Evolutionary conservation across 2,888 invertebrate species (phyloP).

Genomic region (Mimumesa dahlbomi): DNA sequence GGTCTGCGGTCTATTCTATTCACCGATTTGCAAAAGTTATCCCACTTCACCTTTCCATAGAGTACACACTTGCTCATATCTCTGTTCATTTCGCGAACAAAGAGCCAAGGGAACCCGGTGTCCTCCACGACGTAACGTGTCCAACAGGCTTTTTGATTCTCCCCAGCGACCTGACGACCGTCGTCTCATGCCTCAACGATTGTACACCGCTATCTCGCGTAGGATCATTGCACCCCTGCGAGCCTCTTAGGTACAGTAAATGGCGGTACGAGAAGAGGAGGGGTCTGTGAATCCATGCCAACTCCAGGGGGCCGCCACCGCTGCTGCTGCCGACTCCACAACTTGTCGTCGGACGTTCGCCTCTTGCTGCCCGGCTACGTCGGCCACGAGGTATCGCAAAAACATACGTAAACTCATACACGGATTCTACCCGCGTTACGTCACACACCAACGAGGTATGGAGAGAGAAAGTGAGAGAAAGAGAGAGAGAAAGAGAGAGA

Average conservation of each 20-base stretch:
- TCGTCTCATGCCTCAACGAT: constrained; percentile 64
- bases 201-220: constrained; percentile 69
- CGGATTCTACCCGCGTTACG: neutral
- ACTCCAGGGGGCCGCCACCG: constrained; percentile 14
- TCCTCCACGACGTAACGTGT: constrained; percentile 32
- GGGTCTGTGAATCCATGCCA: constrained; percentile 46
- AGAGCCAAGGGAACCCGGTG: neutral
- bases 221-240: constrained; percentile 75
- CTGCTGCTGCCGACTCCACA: neutral
- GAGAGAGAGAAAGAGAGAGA: no score
- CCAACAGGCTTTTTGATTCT: constrained; percentile 53
- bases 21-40: constrained; percentile 16
- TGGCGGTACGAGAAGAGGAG: constrained; percentile 30
- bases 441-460: no score
- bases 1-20: no score
- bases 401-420: constrained; percentile 22
- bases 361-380: constrained; percentile 24
- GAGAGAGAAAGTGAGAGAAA: no score
- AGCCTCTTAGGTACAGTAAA: constrained; percentile 77
- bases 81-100: constrained; percentile 16
- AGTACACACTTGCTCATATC: constrained; percentile 1
- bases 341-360: constrained; percentile 40
- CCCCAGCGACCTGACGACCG: constrained; percentile 45
- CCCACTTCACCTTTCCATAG: neutral
- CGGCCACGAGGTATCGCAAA: constrained; percentile 37